These are phyloP conservation scores for Dendroctonus valens DNA, from an alignment of 1,140 invertebrate species.

Conservation along the genomic window DNA sequence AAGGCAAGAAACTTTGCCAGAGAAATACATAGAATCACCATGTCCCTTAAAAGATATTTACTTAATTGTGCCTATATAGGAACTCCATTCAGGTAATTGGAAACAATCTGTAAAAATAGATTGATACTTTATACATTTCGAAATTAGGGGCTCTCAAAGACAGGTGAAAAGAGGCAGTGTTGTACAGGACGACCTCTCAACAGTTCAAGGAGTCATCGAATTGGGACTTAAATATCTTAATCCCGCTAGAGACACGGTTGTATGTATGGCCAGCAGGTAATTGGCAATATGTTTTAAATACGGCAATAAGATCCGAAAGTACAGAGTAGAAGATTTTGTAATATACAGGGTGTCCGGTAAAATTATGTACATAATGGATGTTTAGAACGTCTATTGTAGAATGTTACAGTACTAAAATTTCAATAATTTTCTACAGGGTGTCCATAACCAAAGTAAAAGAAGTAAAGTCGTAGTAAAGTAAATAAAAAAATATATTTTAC, in stretches of 20 bases:
- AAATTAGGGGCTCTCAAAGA: constrained; percentile 56
- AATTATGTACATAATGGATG: no score
- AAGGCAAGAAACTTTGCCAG: no score
- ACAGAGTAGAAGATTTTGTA: no score
- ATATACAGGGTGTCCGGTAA: no score
- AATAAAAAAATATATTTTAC: no score
- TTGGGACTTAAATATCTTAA: constrained; percentile 54
- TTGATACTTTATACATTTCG: constrained; percentile 22
- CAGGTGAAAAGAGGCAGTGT: constrained; percentile 46
- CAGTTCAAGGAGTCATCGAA: constrained; percentile 66
- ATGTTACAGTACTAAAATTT: no score
- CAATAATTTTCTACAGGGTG: no score
- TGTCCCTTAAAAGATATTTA: constrained; percentile 53
- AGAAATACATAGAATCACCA: not conserved
- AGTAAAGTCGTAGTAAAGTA: no score
- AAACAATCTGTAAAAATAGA: constrained; percentile 4
- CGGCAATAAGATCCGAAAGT: constrained; percentile 3
- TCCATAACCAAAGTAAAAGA: no score
- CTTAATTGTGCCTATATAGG: constrained; percentile 62
- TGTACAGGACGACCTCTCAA: constrained; percentile 53
- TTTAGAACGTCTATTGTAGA: no score
- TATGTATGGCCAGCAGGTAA: constrained; percentile 66
- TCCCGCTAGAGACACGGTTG: constrained; percentile 53
- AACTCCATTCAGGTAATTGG: constrained; percentile 57
- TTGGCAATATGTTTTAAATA: constrained; percentile 22